Conservation (phyloP, 1,140 invertebrate genomes). For the Nephila pilipes region DNA sequence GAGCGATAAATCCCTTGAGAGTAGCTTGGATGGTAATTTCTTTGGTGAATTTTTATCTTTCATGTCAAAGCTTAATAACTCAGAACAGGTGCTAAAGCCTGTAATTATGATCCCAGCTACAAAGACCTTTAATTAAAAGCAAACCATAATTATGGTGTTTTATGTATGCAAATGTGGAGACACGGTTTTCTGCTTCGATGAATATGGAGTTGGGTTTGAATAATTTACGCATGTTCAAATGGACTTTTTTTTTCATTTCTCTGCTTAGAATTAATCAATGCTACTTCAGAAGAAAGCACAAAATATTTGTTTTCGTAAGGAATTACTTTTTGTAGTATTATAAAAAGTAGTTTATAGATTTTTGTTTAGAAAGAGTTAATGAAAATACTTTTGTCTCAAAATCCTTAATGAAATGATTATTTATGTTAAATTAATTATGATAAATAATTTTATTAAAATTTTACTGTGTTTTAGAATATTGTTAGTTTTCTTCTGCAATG, state of each 20-base stretch:
- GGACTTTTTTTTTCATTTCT: background rate
- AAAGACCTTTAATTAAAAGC: conserved; percentile 28
- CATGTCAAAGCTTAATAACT: conserved; percentile 22
- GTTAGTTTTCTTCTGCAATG: too few relatives aligned
- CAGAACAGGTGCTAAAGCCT: conserved; percentile 45
- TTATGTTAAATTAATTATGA: too few relatives aligned
- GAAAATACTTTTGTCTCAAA: too few relatives aligned
- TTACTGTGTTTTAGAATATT: too few relatives aligned
- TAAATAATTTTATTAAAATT: too few relatives aligned
- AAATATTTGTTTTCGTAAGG: too few relatives aligned
- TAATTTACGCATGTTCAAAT: conserved; percentile 25
- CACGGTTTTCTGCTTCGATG: background rate
- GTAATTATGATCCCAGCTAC: conserved; percentile 8
- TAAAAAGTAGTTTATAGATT: too few relatives aligned
- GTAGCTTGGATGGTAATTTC: background rate
- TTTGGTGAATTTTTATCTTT: background rate
- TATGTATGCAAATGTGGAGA: conserved; percentile 21
- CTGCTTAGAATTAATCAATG: too few relatives aligned
- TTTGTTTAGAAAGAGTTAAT: too few relatives aligned
- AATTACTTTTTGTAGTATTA: too few relatives aligned
- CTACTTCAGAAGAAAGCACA: too few relatives aligned
- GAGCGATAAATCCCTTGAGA: background rate
- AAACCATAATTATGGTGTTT: conserved; percentile 17
- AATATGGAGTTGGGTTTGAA: conserved; percentile 20
- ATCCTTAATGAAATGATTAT: too few relatives aligned